A percentile compares a stretch with the other conserved stretches of the same genome.
These are phyloP conservation scores for Uria aalge DNA, from an alignment of 2,113 vertebrate genomes.

Conservation along the genomic window DNA sequence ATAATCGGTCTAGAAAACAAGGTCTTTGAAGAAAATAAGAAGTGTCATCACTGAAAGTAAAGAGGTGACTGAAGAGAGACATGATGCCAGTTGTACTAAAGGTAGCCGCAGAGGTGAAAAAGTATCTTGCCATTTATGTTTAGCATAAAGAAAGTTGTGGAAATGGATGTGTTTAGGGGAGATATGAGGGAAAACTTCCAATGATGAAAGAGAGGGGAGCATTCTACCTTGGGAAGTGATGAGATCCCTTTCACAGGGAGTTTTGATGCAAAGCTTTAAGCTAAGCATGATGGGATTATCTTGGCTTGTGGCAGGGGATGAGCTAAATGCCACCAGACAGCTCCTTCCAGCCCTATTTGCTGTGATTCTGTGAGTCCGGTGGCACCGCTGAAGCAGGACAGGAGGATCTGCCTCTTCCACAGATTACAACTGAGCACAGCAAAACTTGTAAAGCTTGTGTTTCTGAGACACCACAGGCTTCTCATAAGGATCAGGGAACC, in stretches of 20 bases:
- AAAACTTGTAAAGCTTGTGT: neutral
- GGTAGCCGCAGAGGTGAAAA: neutral
- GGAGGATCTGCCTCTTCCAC: neutral
- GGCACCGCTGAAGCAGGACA: neutral
- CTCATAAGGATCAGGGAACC: neutral
- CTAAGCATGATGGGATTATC: neutral
- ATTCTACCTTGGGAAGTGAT: neutral
- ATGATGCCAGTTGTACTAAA: neutral
- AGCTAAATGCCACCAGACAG: neutral
- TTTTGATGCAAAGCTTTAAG: neutral
- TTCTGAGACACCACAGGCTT: neutral
- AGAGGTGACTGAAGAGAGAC: neutral
- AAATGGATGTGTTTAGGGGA: neutral
- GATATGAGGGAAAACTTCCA: accelerated
- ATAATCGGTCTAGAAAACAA: neutral
- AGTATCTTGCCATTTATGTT: neutral
- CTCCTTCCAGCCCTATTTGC: neutral
- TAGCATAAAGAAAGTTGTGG: neutral
- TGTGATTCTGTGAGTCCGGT: neutral
- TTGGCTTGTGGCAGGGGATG: neutral
- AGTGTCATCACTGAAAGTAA: neutral
- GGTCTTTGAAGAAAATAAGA: neutral
- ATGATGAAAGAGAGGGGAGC: accelerated
- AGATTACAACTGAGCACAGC: neutral
- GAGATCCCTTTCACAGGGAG: neutral